Percentiles rank a stretch among this genome's conserved stretches.
These are phyloP conservation scores for Columba guinea DNA, from an alignment of 2,797 vertebrate genomes.

Conservation along the genomic window DNA sequence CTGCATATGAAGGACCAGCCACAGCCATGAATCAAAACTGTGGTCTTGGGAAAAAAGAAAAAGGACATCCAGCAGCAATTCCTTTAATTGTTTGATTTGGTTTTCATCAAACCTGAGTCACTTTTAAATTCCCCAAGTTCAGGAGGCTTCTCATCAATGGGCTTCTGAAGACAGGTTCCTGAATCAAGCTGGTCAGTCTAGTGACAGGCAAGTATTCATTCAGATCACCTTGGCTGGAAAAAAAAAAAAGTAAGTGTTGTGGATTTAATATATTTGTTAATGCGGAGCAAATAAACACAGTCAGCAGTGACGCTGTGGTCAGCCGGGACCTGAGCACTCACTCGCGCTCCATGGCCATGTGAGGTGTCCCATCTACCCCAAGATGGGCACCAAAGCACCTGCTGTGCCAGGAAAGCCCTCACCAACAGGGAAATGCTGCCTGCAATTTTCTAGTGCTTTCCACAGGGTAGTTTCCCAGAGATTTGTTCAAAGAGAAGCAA, in stretches of 20 bases:
- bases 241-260: rapidly evolving
- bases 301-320: not conserved
- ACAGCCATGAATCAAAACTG: not conserved
- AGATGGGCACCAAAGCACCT: not conserved
- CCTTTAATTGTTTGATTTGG: not conserved
- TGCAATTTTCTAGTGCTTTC: not conserved
- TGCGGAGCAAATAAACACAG: not conserved
- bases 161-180: not conserved
- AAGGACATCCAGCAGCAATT: not conserved
- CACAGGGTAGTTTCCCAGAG: not conserved
- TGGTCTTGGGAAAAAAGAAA: not conserved
- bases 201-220: not conserved
- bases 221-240: not conserved
- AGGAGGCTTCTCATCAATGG: not conserved
- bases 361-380: not conserved
- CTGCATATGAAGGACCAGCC: not conserved
- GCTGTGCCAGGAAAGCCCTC: rapidly evolving
- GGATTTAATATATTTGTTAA: not conserved
- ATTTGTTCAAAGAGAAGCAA: not conserved
- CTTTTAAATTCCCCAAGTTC: not conserved
- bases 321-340: not conserved
- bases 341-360: rapidly evolving
- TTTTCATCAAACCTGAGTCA: not conserved
- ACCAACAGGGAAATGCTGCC: not conserved
- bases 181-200: not conserved